Percentiles rank a stretch among this genome's conserved stretches.
These are phyloP conservation scores for Calephelis virginiensis DNA, from an alignment of 1,140 invertebrate genomes.

Conservation along the genomic window DNA sequence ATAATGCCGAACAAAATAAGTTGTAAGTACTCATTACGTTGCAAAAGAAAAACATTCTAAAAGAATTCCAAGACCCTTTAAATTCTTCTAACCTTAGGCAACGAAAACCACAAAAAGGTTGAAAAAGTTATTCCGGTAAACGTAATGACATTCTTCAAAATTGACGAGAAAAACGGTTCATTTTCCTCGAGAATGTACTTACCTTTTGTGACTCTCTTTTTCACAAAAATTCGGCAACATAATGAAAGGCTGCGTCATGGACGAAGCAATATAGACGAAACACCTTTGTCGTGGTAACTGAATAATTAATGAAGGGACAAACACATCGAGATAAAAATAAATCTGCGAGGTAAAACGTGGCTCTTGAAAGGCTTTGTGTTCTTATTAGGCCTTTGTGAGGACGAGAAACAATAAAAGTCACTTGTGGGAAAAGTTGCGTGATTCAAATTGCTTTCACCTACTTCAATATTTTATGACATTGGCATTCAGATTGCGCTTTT, in stretches of 20 bases:
- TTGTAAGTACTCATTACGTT: background rate
- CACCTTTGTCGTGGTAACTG: slow-evolving; percentile 13
- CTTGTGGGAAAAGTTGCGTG: background rate
- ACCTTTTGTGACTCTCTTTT: slow-evolving; percentile 9
- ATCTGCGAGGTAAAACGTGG: slow-evolving; percentile 7
- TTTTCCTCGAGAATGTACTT: slow-evolving; percentile 8
- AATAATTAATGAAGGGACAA: slow-evolving; percentile 17
- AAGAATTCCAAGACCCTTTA: background rate
- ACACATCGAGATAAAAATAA: slow-evolving; percentile 13
- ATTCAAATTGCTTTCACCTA: background rate
- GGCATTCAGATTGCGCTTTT: too few relatives aligned
- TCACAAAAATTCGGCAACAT: slow-evolving; percentile 3
- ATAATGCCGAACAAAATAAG: background rate
- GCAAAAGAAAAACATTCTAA: background rate
- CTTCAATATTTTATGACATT: too few relatives aligned
- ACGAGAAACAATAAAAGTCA: slow-evolving; percentile 3
- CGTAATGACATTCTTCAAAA: slow-evolving; percentile 7
- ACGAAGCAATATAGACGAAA: slow-evolving; percentile 13
- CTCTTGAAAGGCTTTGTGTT: slow-evolving; percentile 12
- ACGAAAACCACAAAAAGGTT: slow-evolving; percentile 8
- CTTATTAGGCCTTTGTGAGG: slow-evolving; percentile 2
- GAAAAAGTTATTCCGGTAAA: slow-evolving; percentile 6
- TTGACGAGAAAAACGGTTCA: slow-evolving; percentile 5
- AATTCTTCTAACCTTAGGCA: background rate
- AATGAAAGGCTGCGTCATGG: slow-evolving; percentile 12